Evolutionary conservation across 2,888 invertebrate genomes (phyloP), one percentile per base, ranked within the genome.

Genomic region (Dicranocentrus wangi): DNA sequence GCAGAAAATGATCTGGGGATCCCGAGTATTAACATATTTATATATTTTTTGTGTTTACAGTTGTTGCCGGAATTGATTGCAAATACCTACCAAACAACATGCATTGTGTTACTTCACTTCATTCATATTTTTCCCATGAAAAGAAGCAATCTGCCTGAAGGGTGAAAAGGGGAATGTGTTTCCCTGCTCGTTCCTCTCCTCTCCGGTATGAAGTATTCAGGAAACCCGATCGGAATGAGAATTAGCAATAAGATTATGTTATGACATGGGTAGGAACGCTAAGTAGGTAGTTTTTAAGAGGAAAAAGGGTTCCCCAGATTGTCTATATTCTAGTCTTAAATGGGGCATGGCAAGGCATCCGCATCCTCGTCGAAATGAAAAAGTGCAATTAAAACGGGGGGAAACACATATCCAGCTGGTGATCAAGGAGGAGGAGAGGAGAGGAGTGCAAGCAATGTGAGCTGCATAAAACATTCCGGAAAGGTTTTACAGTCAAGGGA

Each of bases 231-330:
- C 39, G 15, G 61, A 61, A 61, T 61, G 61, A 61, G 61, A 32
- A 61, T 61, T 61, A 61, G 61, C 61, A 61, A 61, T 61, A 39
- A 28, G 32, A 61, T 61, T 61, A 61, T 39, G 25, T 23, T 25
- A 55, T 55, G 25, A 10, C 47, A 47, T 47, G 47, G n/a, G 7
- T 5, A 47, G 47, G 15, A n/a, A 47, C 10, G 47, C n/a, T n/a
- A 47, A n/a, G 10, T 47, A n/a, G 47, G n/a, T 15, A 47, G n/a
- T 47, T 55, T 25, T 55, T 55, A 51, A 3, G 32, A 32, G 32
- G 32, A 32, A 32, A 32, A 32, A 32, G 32, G 32, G 32, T n/a
- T n/a, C n/a, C n/a, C 39, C 51, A 15, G 19, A n/a, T 19, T 51
- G 19, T 51, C 8, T 51, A 25, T 55, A 25, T 55, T 23, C 8